phyloP scores from a whole-genome alignment of 2,888 invertebrate genomes.

The Sarcophaga rosellei region DNA sequence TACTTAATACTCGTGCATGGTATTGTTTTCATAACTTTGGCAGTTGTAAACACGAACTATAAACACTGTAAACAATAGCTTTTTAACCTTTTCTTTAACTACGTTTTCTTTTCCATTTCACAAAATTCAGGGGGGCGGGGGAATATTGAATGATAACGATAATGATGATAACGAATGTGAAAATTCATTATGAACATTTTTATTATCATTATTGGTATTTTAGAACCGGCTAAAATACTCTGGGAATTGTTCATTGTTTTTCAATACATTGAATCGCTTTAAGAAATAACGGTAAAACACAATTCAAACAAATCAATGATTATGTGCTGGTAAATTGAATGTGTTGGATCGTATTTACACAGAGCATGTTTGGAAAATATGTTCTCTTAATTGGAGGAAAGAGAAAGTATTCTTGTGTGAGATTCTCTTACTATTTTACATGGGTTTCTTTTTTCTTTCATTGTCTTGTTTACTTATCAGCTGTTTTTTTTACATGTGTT shows the following conservation, averaged over 20 bases:
- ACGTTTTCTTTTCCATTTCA: too few relatives aligned
- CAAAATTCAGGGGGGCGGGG: too few relatives aligned
- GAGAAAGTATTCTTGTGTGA: neutral
- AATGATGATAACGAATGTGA: neutral
- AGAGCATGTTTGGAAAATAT: constrained; percentile 11
- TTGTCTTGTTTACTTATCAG: constrained; percentile 13
- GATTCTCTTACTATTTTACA: neutral
- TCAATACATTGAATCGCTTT: neutral
- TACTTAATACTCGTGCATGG: too few relatives aligned
- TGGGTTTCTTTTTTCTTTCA: neutral
- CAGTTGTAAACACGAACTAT: too few relatives aligned
- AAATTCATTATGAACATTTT: neutral
- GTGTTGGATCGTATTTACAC: neutral
- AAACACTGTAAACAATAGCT: too few relatives aligned
- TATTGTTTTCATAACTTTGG: too few relatives aligned
- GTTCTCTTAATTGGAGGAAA: neutral
- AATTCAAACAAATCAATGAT: constrained; percentile 33
- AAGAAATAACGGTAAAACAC: neutral
- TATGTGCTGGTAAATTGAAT: neutral
- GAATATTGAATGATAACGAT: neutral
- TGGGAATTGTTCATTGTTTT: neutral
- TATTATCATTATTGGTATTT: neutral
- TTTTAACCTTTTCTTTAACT: too few relatives aligned
- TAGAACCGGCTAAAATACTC: constrained; percentile 7
- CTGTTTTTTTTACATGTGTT: constrained; percentile 27